phyloP scores from a whole-genome alignment of 2,797 vertebrate species.

The Cercopithecus neglectus region DNA sequence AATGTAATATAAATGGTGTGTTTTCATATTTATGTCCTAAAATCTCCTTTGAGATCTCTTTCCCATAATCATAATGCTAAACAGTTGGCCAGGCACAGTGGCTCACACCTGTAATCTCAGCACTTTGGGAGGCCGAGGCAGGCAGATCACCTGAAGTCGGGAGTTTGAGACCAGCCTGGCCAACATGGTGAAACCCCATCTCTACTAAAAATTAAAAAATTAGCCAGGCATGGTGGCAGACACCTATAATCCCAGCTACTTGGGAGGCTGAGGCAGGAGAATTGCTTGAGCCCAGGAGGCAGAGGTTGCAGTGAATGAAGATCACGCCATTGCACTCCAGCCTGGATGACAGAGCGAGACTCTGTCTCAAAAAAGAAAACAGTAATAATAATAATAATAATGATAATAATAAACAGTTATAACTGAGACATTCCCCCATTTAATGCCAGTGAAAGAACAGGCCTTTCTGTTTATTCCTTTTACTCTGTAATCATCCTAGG shows the following conservation, averaged over 20 bases:
- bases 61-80: not conserved
- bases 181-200: not conserved
- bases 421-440: not conserved
- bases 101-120: not conserved
- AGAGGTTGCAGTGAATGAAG: not conserved
- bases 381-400: not conserved
- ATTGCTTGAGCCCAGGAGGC: not conserved
- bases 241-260: not conserved
- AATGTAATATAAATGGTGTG: not conserved
- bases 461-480: not conserved
- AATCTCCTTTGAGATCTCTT: not conserved
- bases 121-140: not conserved
- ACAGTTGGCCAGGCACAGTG: not conserved
- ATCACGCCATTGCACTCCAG: not conserved
- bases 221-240: not conserved
- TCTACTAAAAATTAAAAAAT: not conserved
- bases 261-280: not conserved
- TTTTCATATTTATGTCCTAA: not conserved
- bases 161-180: not conserved
- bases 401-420: not conserved
- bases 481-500: not conserved
- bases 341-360: not conserved
- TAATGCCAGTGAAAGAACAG: not conserved
- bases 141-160: not conserved
- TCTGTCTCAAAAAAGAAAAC: not conserved